These are phyloP conservation scores for Bujurquina vittata DNA, from an alignment of 2,113 vertebrate genomes.

Conservation along the genomic window DNA sequence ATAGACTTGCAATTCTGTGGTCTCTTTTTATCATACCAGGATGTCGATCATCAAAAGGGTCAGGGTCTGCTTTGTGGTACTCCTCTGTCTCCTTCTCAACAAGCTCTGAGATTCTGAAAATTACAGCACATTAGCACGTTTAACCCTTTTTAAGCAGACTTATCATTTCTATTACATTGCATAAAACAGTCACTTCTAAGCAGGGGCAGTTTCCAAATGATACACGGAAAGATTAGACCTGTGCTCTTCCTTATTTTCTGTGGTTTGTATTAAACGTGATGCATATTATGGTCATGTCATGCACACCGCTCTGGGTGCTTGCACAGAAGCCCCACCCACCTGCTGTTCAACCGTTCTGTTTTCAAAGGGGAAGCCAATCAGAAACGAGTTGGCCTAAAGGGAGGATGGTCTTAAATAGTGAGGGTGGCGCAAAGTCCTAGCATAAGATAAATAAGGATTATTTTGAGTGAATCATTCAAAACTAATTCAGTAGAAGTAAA, in stretches of 20 bases:
- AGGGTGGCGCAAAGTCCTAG: not conserved
- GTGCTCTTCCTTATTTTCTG: too few relatives aligned
- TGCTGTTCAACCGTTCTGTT: too few relatives aligned
- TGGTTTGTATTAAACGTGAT: not conserved
- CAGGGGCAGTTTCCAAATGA: not conserved
- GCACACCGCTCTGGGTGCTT: not conserved
- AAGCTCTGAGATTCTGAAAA: slow-evolving; percentile 92
- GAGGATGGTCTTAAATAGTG: not conserved
- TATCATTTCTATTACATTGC: not conserved
- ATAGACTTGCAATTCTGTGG: not conserved
- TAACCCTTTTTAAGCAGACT: not conserved
- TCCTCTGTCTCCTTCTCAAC: slow-evolving; percentile 98
- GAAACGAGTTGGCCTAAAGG: not conserved
- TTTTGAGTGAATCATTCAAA: not conserved
- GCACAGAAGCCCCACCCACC: too few relatives aligned
- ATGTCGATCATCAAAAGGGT: slow-evolving; percentile 98
- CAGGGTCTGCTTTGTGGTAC: slow-evolving; percentile 97
- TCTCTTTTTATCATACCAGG: slow-evolving; percentile 84
- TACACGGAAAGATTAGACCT: too few relatives aligned
- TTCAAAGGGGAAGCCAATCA: too few relatives aligned
- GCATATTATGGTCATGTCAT: not conserved
- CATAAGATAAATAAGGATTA: not conserved
- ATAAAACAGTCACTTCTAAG: not conserved
- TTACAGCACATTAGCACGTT: slow-evolving; percentile 12
- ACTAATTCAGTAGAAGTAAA: not conserved